Percentiles rank a stretch among this genome's conserved stretches.
These are phyloP conservation scores for Elgaria multicarinata DNA, from an alignment of 2,113 vertebrate genomes.

Conservation along the genomic window DNA sequence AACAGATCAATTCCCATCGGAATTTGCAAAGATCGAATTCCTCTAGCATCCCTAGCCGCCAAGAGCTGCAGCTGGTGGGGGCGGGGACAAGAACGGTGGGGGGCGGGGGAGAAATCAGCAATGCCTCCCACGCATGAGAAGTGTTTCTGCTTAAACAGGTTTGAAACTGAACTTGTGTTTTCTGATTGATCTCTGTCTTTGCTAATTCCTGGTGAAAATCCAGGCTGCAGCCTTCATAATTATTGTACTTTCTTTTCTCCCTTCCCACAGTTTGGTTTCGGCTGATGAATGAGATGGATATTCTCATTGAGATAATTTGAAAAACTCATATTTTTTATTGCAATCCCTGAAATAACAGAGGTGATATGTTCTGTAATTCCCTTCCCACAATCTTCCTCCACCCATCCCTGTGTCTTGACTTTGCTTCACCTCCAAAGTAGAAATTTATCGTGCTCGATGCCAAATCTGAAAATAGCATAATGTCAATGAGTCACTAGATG, in stretches of 20 bases:
- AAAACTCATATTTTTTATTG: not conserved
- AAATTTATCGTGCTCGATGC: not conserved
- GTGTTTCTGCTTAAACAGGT: too few species aligned
- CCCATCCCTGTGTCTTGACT: not conserved
- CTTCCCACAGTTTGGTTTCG: too few species aligned
- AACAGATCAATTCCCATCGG: not conserved
- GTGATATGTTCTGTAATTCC: not conserved
- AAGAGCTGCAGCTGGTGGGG: not conserved
- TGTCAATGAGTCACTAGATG: slow-evolving; percentile 14
- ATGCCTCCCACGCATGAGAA: not conserved
- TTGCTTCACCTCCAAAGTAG: not conserved
- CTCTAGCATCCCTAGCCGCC: not conserved
- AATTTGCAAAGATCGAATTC: not conserved
- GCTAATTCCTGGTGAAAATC: not conserved
- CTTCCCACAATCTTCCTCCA: not conserved
- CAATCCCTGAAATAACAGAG: not conserved
- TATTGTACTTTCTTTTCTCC: not conserved
- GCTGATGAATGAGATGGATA: not conserved
- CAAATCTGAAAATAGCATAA: not conserved
- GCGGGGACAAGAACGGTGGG: not conserved
- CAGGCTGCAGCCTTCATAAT: not conserved
- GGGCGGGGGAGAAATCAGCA: not conserved
- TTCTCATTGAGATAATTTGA: not conserved
- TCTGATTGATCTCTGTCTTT: not conserved
- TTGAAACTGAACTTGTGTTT: not conserved